A percentile compares a stretch with the other conserved stretches of the same genome.
Evolutionary conservation across 2,113 vertebrate genomes (phyloP).

Genomic region (Chaetodon trifascialis): DNA sequence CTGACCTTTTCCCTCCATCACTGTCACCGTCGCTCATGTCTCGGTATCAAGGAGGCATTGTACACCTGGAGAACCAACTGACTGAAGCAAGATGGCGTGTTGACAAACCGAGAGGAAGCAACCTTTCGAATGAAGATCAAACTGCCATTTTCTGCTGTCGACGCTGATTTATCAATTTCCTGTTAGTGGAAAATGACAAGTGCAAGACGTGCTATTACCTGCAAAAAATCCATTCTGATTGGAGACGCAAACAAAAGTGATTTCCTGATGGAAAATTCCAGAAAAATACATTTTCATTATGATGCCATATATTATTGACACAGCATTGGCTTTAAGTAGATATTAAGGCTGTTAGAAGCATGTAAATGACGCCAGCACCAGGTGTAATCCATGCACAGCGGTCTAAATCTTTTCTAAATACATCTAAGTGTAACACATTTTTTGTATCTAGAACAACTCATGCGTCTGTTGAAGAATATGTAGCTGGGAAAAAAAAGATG

Average conservation of each 20-base stretch:
- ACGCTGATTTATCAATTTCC: constrained; percentile 55
- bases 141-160: constrained; percentile 66
- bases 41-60: constrained; percentile 58
- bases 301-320: constrained; percentile 11
- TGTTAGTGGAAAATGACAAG: constrained; percentile 57
- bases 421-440: not conserved
- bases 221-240: constrained; percentile 37
- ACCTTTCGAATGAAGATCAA: constrained; percentile 71
- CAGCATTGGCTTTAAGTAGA: not conserved
- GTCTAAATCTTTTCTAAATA: not conserved
- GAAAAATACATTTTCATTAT: not conserved
- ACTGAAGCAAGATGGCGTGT: constrained; percentile 51
- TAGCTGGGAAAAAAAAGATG: not conserved
- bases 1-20: constrained; percentile 81
- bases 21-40: constrained; percentile 72
- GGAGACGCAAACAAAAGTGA: constrained; percentile 31
- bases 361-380: not conserved
- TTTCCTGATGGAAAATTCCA: not conserved
- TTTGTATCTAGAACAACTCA: not conserved
- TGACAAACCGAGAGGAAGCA: constrained; percentile 61
- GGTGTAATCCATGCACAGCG: not conserved
- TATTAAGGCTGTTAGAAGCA: constrained; percentile 6
- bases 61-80: constrained; percentile 65
- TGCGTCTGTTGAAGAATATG: constrained; percentile 8
- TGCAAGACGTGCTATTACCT: constrained; percentile 34